Conservation (phyloP, 2,888 invertebrate genomes). For the Metacarcinus magister region DNA sequence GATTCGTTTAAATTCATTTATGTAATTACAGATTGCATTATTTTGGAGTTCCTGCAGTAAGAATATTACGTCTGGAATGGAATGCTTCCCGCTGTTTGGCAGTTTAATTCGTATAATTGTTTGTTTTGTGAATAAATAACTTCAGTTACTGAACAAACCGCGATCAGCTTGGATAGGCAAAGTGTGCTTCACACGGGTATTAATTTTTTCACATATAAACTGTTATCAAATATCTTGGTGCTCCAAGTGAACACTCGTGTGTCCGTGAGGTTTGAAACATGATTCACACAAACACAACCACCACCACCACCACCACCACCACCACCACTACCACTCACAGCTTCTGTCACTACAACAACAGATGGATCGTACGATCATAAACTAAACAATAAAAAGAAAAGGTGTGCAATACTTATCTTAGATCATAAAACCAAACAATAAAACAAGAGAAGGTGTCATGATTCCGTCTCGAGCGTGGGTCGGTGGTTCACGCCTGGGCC, state of each 20-base stretch:
- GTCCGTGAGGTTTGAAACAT: neutral
- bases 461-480: neutral
- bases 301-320: too few species aligned
- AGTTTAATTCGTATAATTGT: neutral
- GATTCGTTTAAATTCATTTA: neutral
- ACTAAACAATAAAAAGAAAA: neutral
- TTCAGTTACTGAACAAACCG: neutral
- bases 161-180: neutral
- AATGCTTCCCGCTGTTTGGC: neutral
- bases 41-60: neutral
- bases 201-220: constrained; percentile 26
- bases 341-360: neutral
- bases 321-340: neutral
- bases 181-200: neutral
- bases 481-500: neutral
- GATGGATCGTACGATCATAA: neutral
- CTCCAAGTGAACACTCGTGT: neutral
- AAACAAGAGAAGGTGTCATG: neutral
- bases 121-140: neutral
- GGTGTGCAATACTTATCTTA: neutral
- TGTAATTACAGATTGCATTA: neutral
- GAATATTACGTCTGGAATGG: neutral
- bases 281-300: neutral
- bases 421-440: constrained; percentile 14
- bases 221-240: constrained; percentile 3